Evolutionary conservation across 1,140 invertebrate species (phyloP), one percentile per base, ranked within the genome.

Genomic region (Adelges cooleyi): DNA sequence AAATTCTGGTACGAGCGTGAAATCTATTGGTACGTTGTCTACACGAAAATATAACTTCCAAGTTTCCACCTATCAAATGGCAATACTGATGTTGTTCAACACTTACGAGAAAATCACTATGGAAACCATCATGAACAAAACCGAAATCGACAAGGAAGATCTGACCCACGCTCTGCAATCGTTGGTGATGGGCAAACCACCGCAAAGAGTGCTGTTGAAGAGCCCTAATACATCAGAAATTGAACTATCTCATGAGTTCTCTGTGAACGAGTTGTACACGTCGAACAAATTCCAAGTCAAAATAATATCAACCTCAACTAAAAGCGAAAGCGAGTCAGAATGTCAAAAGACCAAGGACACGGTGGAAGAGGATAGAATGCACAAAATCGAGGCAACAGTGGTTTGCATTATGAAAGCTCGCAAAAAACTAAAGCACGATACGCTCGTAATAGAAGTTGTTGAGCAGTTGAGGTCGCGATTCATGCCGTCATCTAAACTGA

Each of bases 351-450:
- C 96, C 0, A 83, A 94, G 71, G 95, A 85, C 72, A 99, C 98
- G 80, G 87, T 89, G 74, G 96, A 99, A 74, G 97, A n/a, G n/a
- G n/a, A n/a, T n/a, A n/a, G n/a, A n/a, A n/a, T n/a, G n/a, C n/a
- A n/a, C n/a, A n/a, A n/a, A 99, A 99, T 99, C 68, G 96, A 99
- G 80, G 97, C 97, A 40, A 95, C 96, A 42, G 97, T 99, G 73
- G 97, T 99, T 50, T 84, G 97, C 72, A 98, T 99, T 72, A 99
- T 99, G 97, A 99, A 99, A 79, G 91, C 92, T 23, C 82, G 96
- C 65, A 98, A 98, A 81, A 85, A 86, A 72, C 87, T 99, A 83
- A 77, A 87, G 83, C 91, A 95, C 76, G 96, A 95, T 75, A 83
- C 94, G 72, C 80, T 99, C 65, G 92, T 99, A 50, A 86, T 95